Evolutionary conservation across 2,113 vertebrate species (phyloP).

Genomic region (Todiramphus chloris): DNA sequence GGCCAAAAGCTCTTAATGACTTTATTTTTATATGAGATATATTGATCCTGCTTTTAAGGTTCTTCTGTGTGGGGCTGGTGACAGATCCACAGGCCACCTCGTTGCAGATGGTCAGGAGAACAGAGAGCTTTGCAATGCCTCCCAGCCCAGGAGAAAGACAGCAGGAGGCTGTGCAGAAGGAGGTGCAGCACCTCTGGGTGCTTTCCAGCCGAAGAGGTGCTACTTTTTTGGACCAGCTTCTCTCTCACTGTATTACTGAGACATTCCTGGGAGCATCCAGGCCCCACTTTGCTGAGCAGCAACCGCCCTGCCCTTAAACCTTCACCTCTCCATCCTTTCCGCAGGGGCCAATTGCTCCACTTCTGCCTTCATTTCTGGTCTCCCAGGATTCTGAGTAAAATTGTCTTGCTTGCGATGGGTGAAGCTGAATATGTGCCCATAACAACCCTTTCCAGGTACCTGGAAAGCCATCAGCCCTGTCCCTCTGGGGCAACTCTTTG

Average conservation of each 20-base stretch:
- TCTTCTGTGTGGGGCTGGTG: neutral
- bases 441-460: neutral
- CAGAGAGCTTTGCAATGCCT: neutral
- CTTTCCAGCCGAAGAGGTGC: neutral
- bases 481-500: neutral
- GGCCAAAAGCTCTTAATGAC: neutral
- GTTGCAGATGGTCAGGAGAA: neutral
- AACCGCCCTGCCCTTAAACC: neutral
- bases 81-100: neutral
- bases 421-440: neutral
- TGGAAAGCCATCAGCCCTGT: neutral
- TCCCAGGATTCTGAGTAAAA: neutral
- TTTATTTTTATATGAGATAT: neutral
- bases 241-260: neutral
- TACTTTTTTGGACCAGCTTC: neutral
- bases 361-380: neutral
- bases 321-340: neutral
- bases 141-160: neutral
- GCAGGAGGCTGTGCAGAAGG: accelerated
- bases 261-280: neutral
- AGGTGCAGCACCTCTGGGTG: neutral
- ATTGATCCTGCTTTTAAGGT: neutral
- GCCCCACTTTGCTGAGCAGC: neutral
- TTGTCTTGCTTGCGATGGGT: neutral
- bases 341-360: neutral